Evolutionary conservation across 2,113 vertebrate genomes (phyloP), one percentile per base, ranked within the genome.

Genomic region (Monopterus albus): DNA sequence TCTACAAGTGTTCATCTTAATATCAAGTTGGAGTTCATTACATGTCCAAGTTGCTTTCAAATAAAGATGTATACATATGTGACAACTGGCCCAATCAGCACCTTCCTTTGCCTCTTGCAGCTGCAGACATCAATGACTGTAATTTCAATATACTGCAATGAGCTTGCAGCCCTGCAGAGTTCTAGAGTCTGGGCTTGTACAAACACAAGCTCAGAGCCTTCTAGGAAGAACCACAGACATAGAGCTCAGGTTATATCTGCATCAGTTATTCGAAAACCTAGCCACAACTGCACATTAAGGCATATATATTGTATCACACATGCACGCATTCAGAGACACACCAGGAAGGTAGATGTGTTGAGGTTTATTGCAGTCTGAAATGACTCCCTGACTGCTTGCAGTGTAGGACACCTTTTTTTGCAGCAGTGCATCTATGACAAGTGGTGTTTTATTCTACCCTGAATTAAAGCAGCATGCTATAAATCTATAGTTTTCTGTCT

Each of bases 211-310:
- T 40, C 23, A 61, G 31, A 81, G 73, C 88, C 82, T 94, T 94
- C 92, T 92, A 93, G 91, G 93, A 93, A 94, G 91, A 93, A 93
- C 93, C 91, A 84, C 92, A 92, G 33, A 87, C 55, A 55, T 56
- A 46, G 25, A 79, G 64, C 75, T 82, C 40, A 5, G 67, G 66
- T 84, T 82, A 90, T 83, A 91, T 89, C 90, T 89, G 91, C 75
- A 75, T 73, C 42, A 39, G 60, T 88, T 88, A 90, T 88, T 92
- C 88, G 86, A 88, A 91, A 82, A 74, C 87, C 52, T 25, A 43
- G 74, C 90, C 90, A 76, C 91, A 92, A 85, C 52, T 60, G 77
- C 82, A 84, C 55, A 87, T 65, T 78, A 51, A 72, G 26, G 12
- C 74, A 67, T 51, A 33, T 59, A 63, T 35, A n/a, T n/a, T n/a